phyloP scores from a whole-genome alignment of 2,888 invertebrate species.

The Thysanoteuthis rhombus region DNA sequence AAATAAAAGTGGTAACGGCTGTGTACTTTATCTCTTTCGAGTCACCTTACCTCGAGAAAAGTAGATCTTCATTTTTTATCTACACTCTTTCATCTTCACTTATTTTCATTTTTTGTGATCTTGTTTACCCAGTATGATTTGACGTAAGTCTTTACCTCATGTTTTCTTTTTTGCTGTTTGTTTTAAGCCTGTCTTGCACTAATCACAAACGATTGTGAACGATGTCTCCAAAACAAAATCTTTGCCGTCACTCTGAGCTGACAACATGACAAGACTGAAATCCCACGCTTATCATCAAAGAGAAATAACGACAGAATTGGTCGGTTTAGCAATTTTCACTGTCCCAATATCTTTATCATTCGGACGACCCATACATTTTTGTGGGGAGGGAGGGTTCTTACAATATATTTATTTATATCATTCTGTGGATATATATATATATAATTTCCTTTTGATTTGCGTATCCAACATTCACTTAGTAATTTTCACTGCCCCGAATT shows the following conservation, averaged over 20 bases:
- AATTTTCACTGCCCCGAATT: too few species aligned
- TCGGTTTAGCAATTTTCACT: background rate
- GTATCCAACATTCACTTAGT: too few species aligned
- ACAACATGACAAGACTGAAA: background rate
- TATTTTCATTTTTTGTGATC: background rate
- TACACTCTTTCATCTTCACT: too few species aligned
- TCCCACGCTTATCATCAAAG: background rate
- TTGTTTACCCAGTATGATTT: background rate
- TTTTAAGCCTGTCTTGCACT: background rate
- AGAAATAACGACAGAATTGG: background rate
- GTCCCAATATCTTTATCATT: background rate
- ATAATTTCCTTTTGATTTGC: too few species aligned
- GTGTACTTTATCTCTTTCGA: background rate
- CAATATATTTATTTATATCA: too few species aligned
- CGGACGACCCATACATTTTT: too few species aligned
- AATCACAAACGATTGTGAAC: background rate
- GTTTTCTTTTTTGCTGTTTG: background rate
- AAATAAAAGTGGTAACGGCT: background rate
- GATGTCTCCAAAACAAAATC: background rate
- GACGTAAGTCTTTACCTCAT: background rate
- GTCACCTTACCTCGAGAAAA: background rate
- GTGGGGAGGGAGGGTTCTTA: too few species aligned
- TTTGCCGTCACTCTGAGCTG: background rate
- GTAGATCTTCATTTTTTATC: background rate
- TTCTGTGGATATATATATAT: too few species aligned